These are phyloP conservation scores for Astur gentilis DNA, from an alignment of 2,113 vertebrate species.

Conservation along the genomic window DNA sequence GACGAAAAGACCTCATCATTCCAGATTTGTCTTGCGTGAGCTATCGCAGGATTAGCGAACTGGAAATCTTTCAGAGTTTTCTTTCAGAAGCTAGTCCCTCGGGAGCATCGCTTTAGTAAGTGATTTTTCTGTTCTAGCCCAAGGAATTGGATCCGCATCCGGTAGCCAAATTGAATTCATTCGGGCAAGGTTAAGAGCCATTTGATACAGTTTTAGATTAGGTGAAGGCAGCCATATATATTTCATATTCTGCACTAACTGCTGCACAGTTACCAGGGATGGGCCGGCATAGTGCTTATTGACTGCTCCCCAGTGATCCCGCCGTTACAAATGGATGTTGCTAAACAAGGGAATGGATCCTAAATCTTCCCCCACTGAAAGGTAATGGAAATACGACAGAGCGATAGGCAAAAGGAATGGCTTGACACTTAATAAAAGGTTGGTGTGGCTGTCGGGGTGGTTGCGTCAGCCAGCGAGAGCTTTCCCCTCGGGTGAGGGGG, in stretches of 20 bases:
- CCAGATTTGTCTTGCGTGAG: slow-evolving; percentile 59
- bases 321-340: slow-evolving; percentile 11
- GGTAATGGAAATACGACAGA: background rate
- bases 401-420: background rate
- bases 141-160: slow-evolving; percentile 59
- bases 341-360: slow-evolving; percentile 28
- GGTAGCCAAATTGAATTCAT: slow-evolving; percentile 66
- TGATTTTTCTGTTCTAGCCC: slow-evolving; percentile 64
- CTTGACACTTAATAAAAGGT: background rate
- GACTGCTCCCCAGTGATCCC: slow-evolving; percentile 34
- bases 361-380: slow-evolving; percentile 45
- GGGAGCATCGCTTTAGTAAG: slow-evolving; percentile 36
- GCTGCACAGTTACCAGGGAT: background rate
- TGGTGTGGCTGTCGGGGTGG: background rate
- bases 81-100: slow-evolving; percentile 33
- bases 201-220: slow-evolving; percentile 62
- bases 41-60: slow-evolving; percentile 35
- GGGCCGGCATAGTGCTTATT: background rate
- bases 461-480: background rate
- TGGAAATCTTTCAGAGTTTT: slow-evolving; percentile 52
- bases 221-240: slow-evolving; percentile 49
- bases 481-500: fast-evolving
- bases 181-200: slow-evolving; percentile 58
- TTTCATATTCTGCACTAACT: slow-evolving; percentile 41
- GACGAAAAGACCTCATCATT: slow-evolving; percentile 38